Conservation (phyloP, 2,113 vertebrate species). For the Eretmodus cyanostictus region DNA sequence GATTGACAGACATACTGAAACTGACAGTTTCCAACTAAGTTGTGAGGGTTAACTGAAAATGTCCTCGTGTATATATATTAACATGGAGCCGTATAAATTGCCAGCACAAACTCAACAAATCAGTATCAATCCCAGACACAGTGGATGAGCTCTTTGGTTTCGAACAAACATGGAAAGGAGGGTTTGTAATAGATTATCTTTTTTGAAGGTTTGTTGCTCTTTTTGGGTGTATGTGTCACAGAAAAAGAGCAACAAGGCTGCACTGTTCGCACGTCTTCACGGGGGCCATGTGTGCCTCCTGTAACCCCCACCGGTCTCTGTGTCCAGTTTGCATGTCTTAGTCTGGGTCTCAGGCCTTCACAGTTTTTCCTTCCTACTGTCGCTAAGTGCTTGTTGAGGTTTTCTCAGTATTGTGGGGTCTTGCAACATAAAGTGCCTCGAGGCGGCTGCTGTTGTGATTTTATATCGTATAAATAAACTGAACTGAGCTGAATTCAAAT, state of each 20-base stretch:
- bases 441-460: not conserved
- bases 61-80: fast-evolving
- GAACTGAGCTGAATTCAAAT: not conserved
- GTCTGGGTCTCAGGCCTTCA: fast-evolving
- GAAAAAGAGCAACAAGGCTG: not conserved
- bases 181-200: not conserved
- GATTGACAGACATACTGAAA: not conserved
- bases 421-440: not conserved
- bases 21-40: not conserved
- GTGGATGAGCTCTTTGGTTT: not conserved
- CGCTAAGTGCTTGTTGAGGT: not conserved
- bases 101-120: not conserved
- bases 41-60: not conserved
- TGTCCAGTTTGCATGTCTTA: not conserved
- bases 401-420: not conserved
- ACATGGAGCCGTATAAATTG: fast-evolving
- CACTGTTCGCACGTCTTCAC: not conserved
- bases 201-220: not conserved
- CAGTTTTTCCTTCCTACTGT: not conserved
- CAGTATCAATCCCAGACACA: not conserved
- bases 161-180: fast-evolving
- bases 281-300: not conserved
- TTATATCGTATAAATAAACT: not conserved
- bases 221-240: not conserved
- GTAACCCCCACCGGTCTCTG: not conserved